These are phyloP conservation scores for Hipposideros armiger DNA, from an alignment of 2,113 vertebrate species.

Conservation along the genomic window DNA sequence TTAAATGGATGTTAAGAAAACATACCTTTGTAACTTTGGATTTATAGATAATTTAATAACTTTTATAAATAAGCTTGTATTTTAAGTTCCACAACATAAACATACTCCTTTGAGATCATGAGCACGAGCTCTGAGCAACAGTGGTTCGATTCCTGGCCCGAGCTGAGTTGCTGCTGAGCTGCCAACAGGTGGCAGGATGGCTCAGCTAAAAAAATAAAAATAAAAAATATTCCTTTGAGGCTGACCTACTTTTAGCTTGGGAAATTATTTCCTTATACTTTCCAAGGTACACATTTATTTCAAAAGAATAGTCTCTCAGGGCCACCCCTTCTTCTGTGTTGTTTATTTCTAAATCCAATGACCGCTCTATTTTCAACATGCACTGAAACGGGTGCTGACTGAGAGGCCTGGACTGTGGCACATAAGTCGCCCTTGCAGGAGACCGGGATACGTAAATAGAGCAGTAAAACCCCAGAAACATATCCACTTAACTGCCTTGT, in stretches of 20 bases:
- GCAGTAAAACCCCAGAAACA: not conserved
- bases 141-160: too few species aligned
- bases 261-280: constrained; percentile 32
- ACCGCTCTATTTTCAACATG: not conserved
- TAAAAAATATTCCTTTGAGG: not conserved
- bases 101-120: not conserved
- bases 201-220: too few species aligned
- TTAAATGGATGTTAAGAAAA: constrained; percentile 25
- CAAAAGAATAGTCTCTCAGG: not conserved
- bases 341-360: not conserved
- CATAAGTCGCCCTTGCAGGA: not conserved
- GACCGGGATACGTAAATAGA: not conserved
- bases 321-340: not conserved
- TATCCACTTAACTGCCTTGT: not conserved
- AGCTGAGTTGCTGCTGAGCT: too few species aligned
- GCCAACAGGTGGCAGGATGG: too few species aligned
- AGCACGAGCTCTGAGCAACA: too few species aligned
- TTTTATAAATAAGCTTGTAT: not conserved
- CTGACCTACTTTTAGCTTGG: constrained; percentile 14
- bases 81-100: not conserved
- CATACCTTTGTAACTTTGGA: constrained; percentile 5
- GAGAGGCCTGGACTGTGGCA: not conserved
- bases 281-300: not conserved
- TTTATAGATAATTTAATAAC: constrained; percentile 43
- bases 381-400: not conserved